Conservation (phyloP, 64 coral and sea anemone species). For the Acropora yongei region DNA sequence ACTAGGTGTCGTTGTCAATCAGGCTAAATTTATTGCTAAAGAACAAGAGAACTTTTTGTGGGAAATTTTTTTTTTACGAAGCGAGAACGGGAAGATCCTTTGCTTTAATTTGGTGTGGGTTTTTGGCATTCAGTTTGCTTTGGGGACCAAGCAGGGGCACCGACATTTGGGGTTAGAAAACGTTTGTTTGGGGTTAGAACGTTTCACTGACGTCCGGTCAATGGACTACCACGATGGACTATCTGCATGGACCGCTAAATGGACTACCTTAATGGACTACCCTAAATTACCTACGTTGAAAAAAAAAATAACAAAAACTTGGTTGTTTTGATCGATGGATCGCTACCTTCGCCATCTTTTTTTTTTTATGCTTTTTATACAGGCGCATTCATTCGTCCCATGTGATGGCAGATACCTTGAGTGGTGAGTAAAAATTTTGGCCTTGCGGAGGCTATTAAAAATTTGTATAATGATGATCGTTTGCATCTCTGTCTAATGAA, state of each 20-base stretch:
- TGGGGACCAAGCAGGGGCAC: background rate
- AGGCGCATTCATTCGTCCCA: background rate
- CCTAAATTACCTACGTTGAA: background rate
- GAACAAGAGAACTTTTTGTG: no score
- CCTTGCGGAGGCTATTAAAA: no score
- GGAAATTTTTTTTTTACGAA: no score
- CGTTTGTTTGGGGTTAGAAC: background rate
- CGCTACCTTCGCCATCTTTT: background rate
- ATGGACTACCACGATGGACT: background rate
- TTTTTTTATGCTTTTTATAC: background rate
- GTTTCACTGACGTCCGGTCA: background rate
- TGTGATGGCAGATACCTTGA: background rate
- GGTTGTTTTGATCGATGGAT: background rate
- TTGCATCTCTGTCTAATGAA: no score
- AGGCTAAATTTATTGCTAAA: no score
- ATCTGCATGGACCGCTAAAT: no score
- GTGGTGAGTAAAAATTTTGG: background rate
- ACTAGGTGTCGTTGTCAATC: no score
- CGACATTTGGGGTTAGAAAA: background rate
- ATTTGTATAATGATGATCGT: no score
- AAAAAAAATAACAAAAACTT: background rate
- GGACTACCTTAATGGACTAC: background rate
- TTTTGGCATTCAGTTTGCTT: background rate
- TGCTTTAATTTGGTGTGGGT: constrained; percentile 1
- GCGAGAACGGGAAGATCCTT: background rate